These are phyloP conservation scores for Gymnocheta viridis DNA, from an alignment of 2,888 invertebrate species.

Conservation along the genomic window DNA sequence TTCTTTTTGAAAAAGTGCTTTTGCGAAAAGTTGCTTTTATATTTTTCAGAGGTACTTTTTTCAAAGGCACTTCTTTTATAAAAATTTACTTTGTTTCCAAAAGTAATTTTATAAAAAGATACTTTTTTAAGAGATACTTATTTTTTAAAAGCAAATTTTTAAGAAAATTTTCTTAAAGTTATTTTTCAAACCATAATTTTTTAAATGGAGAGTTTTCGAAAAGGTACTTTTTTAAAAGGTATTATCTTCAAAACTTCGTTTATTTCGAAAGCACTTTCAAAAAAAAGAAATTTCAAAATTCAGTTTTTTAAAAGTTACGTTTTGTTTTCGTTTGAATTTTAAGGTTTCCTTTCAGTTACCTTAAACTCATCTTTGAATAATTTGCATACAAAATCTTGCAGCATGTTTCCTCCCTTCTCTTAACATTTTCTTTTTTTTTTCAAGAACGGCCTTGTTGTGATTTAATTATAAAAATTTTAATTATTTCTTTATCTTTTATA, in stretches of 20 bases:
- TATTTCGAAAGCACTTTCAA: too few species aligned
- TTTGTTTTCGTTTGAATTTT: too few species aligned
- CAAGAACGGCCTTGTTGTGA: constrained; percentile 67
- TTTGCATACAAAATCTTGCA: background rate
- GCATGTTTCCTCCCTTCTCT: background rate
- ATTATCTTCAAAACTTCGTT: background rate
- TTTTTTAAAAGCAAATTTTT: background rate
- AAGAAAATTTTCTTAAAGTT: background rate
- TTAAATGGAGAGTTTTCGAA: too few species aligned
- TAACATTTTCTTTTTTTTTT: constrained; percentile 16
- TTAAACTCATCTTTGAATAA: too few species aligned
- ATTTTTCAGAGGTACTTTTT: background rate
- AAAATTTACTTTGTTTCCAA: too few species aligned
- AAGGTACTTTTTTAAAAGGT: background rate
- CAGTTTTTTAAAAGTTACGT: too few species aligned
- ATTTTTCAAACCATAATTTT: background rate
- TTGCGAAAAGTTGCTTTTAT: background rate
- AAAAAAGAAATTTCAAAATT: too few species aligned
- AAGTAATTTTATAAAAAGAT: background rate
- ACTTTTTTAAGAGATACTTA: background rate
- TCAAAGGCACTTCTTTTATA: background rate
- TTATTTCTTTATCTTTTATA: constrained; percentile 12
- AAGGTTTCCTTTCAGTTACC: too few species aligned
- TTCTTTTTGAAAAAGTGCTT: background rate
- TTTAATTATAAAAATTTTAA: constrained; percentile 58